Evolutionary conservation across 2,113 vertebrate genomes (phyloP), one percentile per base, ranked within the genome.

Genomic region (Atlantisia rogersi): DNA sequence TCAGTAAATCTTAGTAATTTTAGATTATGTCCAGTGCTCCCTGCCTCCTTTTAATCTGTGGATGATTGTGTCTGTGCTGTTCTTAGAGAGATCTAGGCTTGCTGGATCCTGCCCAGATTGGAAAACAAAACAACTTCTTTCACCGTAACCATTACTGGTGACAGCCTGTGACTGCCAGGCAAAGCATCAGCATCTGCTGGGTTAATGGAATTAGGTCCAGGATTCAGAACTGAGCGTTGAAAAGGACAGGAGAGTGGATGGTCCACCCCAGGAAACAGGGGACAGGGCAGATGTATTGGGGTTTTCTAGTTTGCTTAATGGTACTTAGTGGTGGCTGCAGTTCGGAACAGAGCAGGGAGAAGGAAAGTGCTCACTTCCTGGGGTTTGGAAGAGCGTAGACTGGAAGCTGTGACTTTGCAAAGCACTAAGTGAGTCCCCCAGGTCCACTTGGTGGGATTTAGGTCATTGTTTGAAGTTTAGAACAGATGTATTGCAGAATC

Each of bases 251-350:
- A 80, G 28, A 11, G 42, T 37, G n/a, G 7, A 20, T 55, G 17
- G 29, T 83, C 32, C 48, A 29, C 20, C 7, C 35, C 53, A 55
- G 32, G 2, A 80, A 50, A 16, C 15, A 31, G 14, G 15, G 19
- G 2, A 24, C 24, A 19, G 26, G 8, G 39, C 26, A 20, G 64
- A 8, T 75, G 39, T 5, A 4, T 1, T 48, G 37, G 12, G 81
- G 29, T 68, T 86, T 85, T 39, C 3, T 52, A 21, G 19, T 74
- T 83, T 86, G 42, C 73, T 70, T 67, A 31, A 0, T 60, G 42
- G 20, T 70, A 39, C 12, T 44, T 31, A 7, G 9, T 2, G 7
- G 16, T 1, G 0, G 6, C 15, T 44, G 37, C 70, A 37, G 37
- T 16, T 20, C 2, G 1, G 53, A 79, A 18, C 5, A 42, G 50